These are phyloP conservation scores for Chloroceryle inda DNA, from an alignment of 2,797 vertebrate genomes.

Conservation along the genomic window DNA sequence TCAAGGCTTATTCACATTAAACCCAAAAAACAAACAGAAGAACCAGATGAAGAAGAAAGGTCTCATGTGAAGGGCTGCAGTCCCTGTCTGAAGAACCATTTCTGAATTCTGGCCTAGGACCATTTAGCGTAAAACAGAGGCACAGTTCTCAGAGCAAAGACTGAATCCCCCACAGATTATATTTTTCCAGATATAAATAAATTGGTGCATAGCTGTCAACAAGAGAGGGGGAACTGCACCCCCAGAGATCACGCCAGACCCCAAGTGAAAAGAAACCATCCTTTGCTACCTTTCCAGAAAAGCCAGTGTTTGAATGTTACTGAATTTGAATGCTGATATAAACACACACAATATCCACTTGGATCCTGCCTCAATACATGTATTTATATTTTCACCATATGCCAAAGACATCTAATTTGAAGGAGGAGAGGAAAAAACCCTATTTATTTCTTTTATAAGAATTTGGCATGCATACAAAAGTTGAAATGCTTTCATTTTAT, in stretches of 20 bases:
- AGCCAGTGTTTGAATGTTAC: background rate
- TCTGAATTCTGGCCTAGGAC: background rate
- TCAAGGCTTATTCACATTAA: background rate
- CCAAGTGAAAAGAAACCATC: background rate
- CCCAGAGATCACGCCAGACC: background rate
- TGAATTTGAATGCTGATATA: slow-evolving; percentile 1
- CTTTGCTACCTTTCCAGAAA: background rate
- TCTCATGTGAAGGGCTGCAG: background rate
- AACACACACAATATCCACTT: background rate
- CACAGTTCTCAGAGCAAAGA: background rate
- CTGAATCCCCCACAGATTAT: background rate
- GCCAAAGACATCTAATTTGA: background rate
- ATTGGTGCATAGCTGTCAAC: background rate
- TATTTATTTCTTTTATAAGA: slow-evolving; percentile 1
- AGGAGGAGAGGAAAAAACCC: background rate
- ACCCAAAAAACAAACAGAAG: background rate
- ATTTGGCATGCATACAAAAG: background rate
- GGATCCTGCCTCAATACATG: background rate
- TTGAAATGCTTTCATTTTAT: slow-evolving; percentile 26
- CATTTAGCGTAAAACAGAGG: background rate
- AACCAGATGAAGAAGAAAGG: background rate
- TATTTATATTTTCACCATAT: slow-evolving; percentile 45
- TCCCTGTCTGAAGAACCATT: background rate
- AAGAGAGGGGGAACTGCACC: background rate
- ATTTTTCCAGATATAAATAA: background rate